Evolutionary conservation across 1,140 invertebrate species (phyloP).

Genomic region (Homalodisca vitripennis): DNA sequence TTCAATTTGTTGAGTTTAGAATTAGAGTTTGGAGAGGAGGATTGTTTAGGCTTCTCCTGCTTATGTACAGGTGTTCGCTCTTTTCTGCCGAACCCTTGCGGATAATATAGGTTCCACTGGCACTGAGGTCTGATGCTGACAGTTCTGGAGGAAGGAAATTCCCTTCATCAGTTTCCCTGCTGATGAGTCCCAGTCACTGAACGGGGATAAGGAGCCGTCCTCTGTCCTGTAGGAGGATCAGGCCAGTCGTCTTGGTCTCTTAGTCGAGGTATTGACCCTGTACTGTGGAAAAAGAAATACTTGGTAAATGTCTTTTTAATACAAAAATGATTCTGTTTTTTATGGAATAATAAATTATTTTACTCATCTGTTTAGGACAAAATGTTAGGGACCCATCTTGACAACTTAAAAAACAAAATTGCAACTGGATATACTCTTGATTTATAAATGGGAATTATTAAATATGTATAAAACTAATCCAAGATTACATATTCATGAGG

Average conservation of each 20-base stretch:
- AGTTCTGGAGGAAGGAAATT: slow-evolving; percentile 51
- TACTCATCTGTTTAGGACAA: too few relatives aligned
- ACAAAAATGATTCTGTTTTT: too few relatives aligned
- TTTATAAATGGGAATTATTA: too few relatives aligned
- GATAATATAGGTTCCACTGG: slow-evolving; percentile 71
- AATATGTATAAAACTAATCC: too few relatives aligned
- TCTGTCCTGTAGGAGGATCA: slow-evolving; percentile 62
- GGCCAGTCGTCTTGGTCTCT: slow-evolving; percentile 65
- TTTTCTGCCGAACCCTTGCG: slow-evolving; percentile 60
- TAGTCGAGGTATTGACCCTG: slow-evolving; percentile 47
- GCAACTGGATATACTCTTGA: too few relatives aligned
- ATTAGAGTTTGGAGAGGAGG: slow-evolving; percentile 55
- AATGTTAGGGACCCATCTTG: too few relatives aligned
- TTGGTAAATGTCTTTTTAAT: too few relatives aligned
- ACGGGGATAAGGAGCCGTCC: slow-evolving; percentile 63
- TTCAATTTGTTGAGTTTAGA: slow-evolving; percentile 59
- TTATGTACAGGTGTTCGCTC: slow-evolving; percentile 52
- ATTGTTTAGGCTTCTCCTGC: slow-evolving; percentile 42
- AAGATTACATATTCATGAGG: too few relatives aligned
- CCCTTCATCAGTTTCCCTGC: slow-evolving; percentile 44
- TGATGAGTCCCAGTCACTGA: slow-evolving; percentile 54
- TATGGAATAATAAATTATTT: too few relatives aligned
- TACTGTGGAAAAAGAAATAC: slow-evolving; percentile 36
- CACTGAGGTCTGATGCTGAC: slow-evolving; percentile 55
- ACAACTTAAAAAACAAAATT: too few relatives aligned